Evolutionary conservation across 2,888 invertebrate species (phyloP), one percentile per base, ranked within the genome.

Genomic region (Autographa pulchrina): DNA sequence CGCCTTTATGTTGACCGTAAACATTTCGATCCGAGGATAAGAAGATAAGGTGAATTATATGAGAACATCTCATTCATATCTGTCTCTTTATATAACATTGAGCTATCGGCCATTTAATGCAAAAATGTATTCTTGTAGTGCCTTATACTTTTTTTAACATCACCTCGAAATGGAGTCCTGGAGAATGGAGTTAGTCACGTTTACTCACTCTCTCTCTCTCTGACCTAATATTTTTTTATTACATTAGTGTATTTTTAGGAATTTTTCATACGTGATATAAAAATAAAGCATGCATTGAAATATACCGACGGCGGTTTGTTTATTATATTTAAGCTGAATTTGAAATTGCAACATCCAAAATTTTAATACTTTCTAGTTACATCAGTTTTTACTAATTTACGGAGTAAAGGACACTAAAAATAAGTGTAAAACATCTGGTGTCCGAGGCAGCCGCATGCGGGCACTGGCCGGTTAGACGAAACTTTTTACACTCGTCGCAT

Each of bases 1-100:
- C 77, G 41, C 61, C 68, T 81, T 77, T 81, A 81, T 74, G 70
- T 56, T 70, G 62, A 68, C 65, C 78, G 68, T 77, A 79, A 83
- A 81, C 77, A 81, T 83, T 79, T 62, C 56, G 78, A 68, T 76
- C 72, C 60, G 65, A 31, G 65, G 74, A 69, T 72, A 81, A 74
- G 66, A 72, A 72, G 66, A 68, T 66, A 79, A 61, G 48, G 64
- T 59, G 38, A 72, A 48, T 75, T 77, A 63, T 78, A 71, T 65
- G 67, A 65, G 43, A 56, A 62, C 43, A 62, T 68, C 38, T 58
- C 62, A 54, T 56, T 78, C 68, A 64, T 71, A 72, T 13, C 58
- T 41, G 59, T 11, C 11, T 68, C 18, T 62, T 38, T 25, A 20
- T 38, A 25, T 41, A 58, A 20, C 48, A 25, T 20, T 7, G 4